These are phyloP conservation scores for Onychomys torridus DNA, from an alignment of 2,797 vertebrate species.

Conservation along the genomic window DNA sequence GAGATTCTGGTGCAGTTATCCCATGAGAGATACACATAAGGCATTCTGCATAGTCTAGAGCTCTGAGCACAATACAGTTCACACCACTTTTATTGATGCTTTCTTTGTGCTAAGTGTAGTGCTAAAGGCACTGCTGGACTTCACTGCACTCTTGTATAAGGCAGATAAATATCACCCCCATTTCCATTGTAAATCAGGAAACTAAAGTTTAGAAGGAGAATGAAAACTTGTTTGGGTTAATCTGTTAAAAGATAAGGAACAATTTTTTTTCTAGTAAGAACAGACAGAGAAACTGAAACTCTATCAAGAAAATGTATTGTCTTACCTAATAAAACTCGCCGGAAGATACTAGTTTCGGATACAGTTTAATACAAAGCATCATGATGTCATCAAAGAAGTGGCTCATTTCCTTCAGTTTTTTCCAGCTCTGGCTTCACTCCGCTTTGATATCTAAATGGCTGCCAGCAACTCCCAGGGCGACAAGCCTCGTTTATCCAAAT, in stretches of 20 bases:
- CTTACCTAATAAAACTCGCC: not conserved
- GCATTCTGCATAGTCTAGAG: not conserved
- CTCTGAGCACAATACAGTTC: not conserved
- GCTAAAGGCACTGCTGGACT: not conserved
- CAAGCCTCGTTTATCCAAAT: not conserved
- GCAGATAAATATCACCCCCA: not conserved
- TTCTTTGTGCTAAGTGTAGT: not conserved
- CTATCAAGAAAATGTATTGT: conserved; percentile 13
- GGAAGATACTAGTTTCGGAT: not conserved
- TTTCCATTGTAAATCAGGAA: not conserved
- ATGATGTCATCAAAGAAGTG: not conserved
- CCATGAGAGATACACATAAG: not conserved
- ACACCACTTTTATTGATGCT: not conserved
- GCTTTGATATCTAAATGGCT: not conserved
- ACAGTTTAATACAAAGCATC: not conserved
- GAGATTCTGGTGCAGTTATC: not conserved
- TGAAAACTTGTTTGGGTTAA: not conserved
- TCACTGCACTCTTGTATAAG: not conserved
- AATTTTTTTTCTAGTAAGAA: conserved; percentile 40
- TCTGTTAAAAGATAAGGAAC: not conserved
- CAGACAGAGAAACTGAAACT: conserved; percentile 38
- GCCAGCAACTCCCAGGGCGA: not conserved
- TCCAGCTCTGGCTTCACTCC: conserved; percentile 1
- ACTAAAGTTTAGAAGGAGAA: not conserved
- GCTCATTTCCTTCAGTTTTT: conserved; percentile 16